Base-by-base conservation (phyloP, 2,113 vertebrate species). In the Brienomyrus longianalis region DNA sequence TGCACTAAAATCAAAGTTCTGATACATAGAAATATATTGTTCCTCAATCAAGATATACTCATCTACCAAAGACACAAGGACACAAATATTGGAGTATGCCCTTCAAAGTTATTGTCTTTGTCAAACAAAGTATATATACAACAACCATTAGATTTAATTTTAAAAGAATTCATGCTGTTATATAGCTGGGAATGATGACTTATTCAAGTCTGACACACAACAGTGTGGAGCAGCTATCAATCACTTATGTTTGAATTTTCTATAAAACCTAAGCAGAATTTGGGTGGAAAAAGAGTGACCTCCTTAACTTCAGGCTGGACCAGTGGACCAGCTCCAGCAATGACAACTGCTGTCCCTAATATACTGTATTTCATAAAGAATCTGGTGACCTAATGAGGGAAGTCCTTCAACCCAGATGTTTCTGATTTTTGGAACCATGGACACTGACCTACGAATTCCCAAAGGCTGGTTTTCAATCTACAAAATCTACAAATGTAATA, bases 331-430 rank as follows among this genome's bases (percentile, higher is more conserved):
- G 23, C 45, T 86, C 83, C 83, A 48, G 23, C 23, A 86, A 86
- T 50, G 23, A 50, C 45, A 86, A 27, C 23, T 23, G 83, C 83
- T 50, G 23, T 27, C 47, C 83, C 23, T 51, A 84, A 23, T 45
- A 47, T 84, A 48, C 39, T 43, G 47, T 84, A 84, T 47, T 83
- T 85, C 31, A 85, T 39, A 54, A 35, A 27, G 39, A 92, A 89
- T 74, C 23, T 0, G 90, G 87, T 92, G 87, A 93, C 92, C 91
- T 93, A 92, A 92, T 27, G 4, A 54, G 90, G 92, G 91, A 91
- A 93, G 91, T 92, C 92, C 27, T 19, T 5, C 45, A 50, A 80
- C 92, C 91, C 94, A 93, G 94, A 94, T 94, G 94, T 92, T 92
- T 92, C 91, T 90, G 86, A 45, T 89, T 92, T 87, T 92, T 88